Evolutionary conservation across 2,888 invertebrate species (phyloP).

Genomic region (Leptopilina syphax): DNA sequence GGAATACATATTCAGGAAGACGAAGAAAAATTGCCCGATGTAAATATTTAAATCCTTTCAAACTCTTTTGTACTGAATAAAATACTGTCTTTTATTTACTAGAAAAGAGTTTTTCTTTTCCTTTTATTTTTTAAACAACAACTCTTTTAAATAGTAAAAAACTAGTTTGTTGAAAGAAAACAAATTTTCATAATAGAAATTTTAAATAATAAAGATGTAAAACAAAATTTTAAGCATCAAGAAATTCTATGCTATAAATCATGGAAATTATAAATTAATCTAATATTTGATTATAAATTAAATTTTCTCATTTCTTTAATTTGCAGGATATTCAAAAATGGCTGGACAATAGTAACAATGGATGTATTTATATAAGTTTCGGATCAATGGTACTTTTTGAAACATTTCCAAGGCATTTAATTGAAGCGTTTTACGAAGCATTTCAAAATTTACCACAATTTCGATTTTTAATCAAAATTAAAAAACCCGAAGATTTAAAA

Average conservation of each 20-base stretch:
- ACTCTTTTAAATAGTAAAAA: neutral
- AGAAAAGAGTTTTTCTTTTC: neutral
- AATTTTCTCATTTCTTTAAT: no score
- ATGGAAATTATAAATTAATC: no score
- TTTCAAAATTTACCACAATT: conserved; percentile 60
- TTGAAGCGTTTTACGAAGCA: conserved; percentile 62
- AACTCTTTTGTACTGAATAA: neutral
- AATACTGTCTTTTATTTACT: neutral
- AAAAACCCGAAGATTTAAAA: conserved; percentile 47
- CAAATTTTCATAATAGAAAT: no score
- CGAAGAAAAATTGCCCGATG: conserved; percentile 51
- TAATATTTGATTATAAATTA: no score
- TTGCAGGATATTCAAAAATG: conserved; percentile 62
- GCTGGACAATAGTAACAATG: conserved; percentile 63
- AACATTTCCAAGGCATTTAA: conserved; percentile 55
- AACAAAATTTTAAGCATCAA: no score
- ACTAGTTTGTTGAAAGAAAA: no score
- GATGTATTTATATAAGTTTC: conserved; percentile 66
- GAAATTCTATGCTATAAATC: no score
- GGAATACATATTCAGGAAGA: conserved; percentile 78
- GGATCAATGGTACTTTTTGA: conserved; percentile 66
- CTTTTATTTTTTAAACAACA: neutral
- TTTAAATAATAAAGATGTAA: no score
- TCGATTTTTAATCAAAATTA: conserved; percentile 59
- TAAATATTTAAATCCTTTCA: conserved; percentile 33